Evolutionary conservation across 2,888 invertebrate genomes (phyloP), one percentile per base, ranked within the genome.

Genomic region (Meiosimyza decipiens): DNA sequence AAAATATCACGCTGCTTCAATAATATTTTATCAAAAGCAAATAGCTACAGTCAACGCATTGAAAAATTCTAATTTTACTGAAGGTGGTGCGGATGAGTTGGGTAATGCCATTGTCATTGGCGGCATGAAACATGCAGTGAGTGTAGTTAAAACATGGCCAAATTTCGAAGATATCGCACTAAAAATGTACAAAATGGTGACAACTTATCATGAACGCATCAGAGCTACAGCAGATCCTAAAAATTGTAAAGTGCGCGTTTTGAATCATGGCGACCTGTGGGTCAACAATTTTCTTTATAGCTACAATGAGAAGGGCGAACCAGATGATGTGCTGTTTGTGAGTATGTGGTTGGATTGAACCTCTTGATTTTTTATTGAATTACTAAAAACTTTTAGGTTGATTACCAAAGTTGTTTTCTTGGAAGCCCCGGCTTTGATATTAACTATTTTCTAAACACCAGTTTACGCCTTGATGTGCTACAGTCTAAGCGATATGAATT

Each of bases 1-100:
- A 0, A 87, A 86, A 77, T 88, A 89, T 78, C 91, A 91, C 80
- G 91, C 89, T 0, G 85, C 88, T 15, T 90, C 90, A 0, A 88
- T 90, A 74, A 13, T 64, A 22, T 64, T 40, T 64, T 22, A 12
- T n/a, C 54, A 77, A 1, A 63, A 81, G 51, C 74, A 78, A 67
- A 81, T 84, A 0, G 57, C 75, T 3, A 62, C 79, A 3, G 60
- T 77, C 1, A 40, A 65, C 0, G 51, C 69, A 9, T 52, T 84
- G 5, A n/a, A 60, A 0, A 72, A 75, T 1, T 80, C 83, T 0
- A 75, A 78, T 47, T 82, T 79, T 63, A 75, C 73, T 3, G 60
- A 77, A 0, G 81, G 81, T 0, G 22, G 80, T 0, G 47, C 63
- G 0, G 79, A 79, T 70, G n/a, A 33, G 0, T 68, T 78, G 11